Evolutionary conservation across 2,888 invertebrate species (phyloP), one percentile per base, ranked within the genome.

Genomic region (Meteorus cinctellus): DNA sequence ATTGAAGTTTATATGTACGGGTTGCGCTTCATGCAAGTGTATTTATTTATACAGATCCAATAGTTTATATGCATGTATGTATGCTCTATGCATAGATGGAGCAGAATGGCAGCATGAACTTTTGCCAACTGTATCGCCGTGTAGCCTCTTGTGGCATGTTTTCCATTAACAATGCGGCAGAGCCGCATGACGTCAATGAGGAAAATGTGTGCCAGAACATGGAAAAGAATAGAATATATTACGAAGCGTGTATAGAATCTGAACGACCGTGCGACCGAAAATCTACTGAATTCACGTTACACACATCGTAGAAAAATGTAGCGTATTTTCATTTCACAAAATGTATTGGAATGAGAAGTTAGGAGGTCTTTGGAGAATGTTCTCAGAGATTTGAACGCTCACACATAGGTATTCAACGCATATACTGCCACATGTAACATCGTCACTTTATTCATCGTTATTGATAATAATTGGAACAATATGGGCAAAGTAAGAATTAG

Each of bases 1-100:
- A 87, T 87, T 87, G 86, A 86, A 87, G 87, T 87, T 87, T 87
- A 85, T 81, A 77, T 86, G 86, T 86, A 86, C 87, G 86, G 82
- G 82, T 84, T 76, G 67, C 51, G 72, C 81, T 79, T 81, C 65
- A 14, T 67, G 29, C 82, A 8, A 5, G 51, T 55, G 82, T 85
- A 84, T 83, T 86, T 85, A 84, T 82, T 84, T 82, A 78, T 81
- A 79, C 76, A 63, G 76, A 80, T 78, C 79, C 81, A 80, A 81
- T 69, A 78, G 78, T 55, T n/a, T 48, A 4, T 8, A 55, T 55
- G 51, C n/a, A 19, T 55, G n/a, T n/a, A 55, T 48, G 19, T 55
- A 19, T 55, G 51, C 12, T 34, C 4, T 34, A 34, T 5, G n/a
- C n/a, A 8, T 24, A 19, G 3, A 55, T 55, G 79, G 73, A 79